phyloP scores from a whole-genome alignment of 2,113 vertebrate species.

The Herpailurus yagouaroundi region DNA sequence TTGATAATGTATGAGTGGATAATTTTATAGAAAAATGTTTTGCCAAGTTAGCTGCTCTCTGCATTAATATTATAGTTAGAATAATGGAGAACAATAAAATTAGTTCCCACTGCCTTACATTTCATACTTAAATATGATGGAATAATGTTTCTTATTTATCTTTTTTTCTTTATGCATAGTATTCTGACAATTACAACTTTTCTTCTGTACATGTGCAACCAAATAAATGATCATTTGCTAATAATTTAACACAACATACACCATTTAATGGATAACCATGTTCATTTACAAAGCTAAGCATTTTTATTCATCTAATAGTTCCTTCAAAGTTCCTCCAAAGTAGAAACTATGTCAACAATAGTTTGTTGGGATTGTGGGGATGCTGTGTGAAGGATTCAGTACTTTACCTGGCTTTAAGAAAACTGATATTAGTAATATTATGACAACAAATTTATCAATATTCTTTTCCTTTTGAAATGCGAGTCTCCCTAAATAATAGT shows the following conservation, averaged over 20 bases:
- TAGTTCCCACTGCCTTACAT: constrained; percentile 55
- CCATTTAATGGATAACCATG: constrained; percentile 40
- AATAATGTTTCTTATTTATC: constrained; percentile 77
- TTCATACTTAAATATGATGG: constrained; percentile 78
- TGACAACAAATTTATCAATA: not conserved
- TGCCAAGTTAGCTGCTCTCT: constrained; percentile 52
- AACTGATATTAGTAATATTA: not conserved
- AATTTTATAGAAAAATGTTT: constrained; percentile 70
- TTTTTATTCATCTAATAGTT: not conserved
- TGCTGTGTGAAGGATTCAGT: not conserved
- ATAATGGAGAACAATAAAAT: constrained; percentile 75
- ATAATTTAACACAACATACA: constrained; percentile 55
- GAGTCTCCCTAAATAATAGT: not conserved
- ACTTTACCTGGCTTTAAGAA: not conserved
- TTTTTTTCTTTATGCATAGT: constrained; percentile 50
- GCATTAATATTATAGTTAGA: constrained; percentile 78
- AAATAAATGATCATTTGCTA: constrained; percentile 60
- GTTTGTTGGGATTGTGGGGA: not conserved
- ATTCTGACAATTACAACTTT: constrained; percentile 69
- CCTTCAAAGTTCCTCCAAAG: not conserved
- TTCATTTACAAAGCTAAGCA: constrained; percentile 48
- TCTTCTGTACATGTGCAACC: constrained; percentile 60
- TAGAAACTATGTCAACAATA: not conserved
- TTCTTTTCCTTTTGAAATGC: not conserved
- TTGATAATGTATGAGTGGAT: constrained; percentile 56